Evolutionary conservation across 2,888 invertebrate species (phyloP), one percentile per base, ranked within the genome.

Genomic region (Anthophora plumipes): DNA sequence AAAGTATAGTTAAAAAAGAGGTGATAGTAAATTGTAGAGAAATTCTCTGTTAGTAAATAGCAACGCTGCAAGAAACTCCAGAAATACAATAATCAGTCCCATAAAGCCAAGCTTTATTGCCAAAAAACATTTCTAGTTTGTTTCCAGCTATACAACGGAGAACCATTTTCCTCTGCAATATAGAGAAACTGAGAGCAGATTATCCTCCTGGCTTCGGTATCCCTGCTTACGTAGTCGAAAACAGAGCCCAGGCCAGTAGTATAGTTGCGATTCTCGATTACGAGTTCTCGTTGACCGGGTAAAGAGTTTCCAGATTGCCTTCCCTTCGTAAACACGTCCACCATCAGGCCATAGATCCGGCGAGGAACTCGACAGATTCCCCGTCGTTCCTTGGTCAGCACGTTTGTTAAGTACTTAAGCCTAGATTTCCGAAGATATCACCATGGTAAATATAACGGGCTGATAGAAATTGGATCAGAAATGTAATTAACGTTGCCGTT

Each of bases 191-290:
- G 41, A 63, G 74, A 25, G 48, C 46, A 52, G 78, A 74, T 75
- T 69, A 78, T 78, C 63, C 74, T 60, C 52, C 31, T 63, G 63
- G 75, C 68, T n/a, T 50, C 25, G 61, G 77, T 71, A 69, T 80
- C 72, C 48, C 64, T 57, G 55, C 54, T 54, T 43, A 20, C 52
- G 46, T 46, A 43, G 72, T 71, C 64, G 64, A 31, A 31, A 31
- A 50, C 59, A 66, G 66, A 61, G 39, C 9, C 66, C 17, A 37
- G 1, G 41, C 7, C 54, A 39, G 50, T n/a, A n/a, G 31, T 31
- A 31, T 31, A 57, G 61, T 67, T 68, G 72, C 77, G 43, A 59
- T 73, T 72, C 64, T 52, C 68, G 55, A 64, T 63, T 50, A 37
- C 59, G 39, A 48, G 22, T 63, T 57, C 61, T 12, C 59, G 57